Base-by-base conservation (phyloP, 2,113 vertebrate genomes). In the Atherinomorus stipes region DNA sequence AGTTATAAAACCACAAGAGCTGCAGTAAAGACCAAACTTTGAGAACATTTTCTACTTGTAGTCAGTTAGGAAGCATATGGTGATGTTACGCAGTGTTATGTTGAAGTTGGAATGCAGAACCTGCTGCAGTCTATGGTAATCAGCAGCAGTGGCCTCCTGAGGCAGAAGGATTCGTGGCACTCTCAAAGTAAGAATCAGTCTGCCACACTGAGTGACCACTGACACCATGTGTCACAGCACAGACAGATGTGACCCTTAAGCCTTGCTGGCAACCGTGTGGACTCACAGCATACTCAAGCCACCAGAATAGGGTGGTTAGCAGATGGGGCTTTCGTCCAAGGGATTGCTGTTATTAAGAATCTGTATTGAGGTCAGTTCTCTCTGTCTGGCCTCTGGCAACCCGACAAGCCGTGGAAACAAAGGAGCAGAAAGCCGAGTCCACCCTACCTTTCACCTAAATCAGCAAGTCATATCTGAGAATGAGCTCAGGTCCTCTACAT, bases 281-380 rank as follows among this genome's bases (percentile, higher is more conserved):
- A 81, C 74, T 60, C 64, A 80, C 80, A 73, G 76, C 73, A 72
- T 61, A 50, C 64, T 69, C 63, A 51, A 37, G 22, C 60, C 70
- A 76, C 69, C 57, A 66, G 75, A 70, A 66, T n/a, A 59, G 57
- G 22, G 65, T 57, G 22, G 61, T 47, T 60, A 73, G 68, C 10
- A 54, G 70, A 73, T 19, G 85, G 49, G 81, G 87, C 78, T 82
- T 75, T 69, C 11, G 22, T 86, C 84, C 79, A 68, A 85, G 61
- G 74, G 86, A 90, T 86, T 90, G 83, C 72, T 61, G 78, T 91
- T 92, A 92, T 91, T 92, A 90, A 85, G 85, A 85, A 83, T 81
- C 84, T 68, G 87, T 78, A 93, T 91, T 93, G 90, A 91, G 92
- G 92, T 92, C 93, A 92, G 54, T 79, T 85, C 81, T 88, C 75